Evolutionary conservation across 2,888 invertebrate species (phyloP), one percentile per base, ranked within the genome.

Genomic region (Volucella bombylans): DNA sequence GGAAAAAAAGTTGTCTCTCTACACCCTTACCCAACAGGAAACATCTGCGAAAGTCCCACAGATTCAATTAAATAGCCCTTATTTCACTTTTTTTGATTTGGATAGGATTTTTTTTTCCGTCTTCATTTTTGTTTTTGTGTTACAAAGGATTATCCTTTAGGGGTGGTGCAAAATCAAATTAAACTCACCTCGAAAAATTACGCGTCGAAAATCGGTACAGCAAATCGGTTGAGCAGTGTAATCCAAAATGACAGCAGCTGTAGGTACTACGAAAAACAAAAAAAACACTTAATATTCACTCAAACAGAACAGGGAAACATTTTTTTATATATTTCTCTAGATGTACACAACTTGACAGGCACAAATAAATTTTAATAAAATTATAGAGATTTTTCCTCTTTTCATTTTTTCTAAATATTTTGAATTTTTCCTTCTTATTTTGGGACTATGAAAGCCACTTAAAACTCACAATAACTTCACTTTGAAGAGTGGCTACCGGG

Each of bases 61-160:
- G 71, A 79, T 74, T 79, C 57, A 83, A 79, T 83, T 69, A 73
- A 82, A 72, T 62, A 14, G 57, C 52, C 65, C 68, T 77, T 38
- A 39, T 65, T 39, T 71, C 47, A 38, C 31, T 61, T 2, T 38
- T 43, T 15, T 38, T 15, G 14, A 14, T 52, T 55, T 43, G 31
- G 18, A 23, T 23, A 23, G 18, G 2, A 3, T 23, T 23, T 73
- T 73, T 68, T 52, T 38, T 49, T 55, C 38, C 11, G 14, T 14
- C 43, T 1, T 64, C 9, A 8, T 39, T 50, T 9, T 11, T 31
- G 31, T 31, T 31, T 31, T 31, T 31, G 31, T 31, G 31, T 31
- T 10, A 11, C 41, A 8, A 54, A 18, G 54, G 52, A 71, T 67
- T 57, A 78, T 71, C 78, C 69, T 43, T 55, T 54, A 57, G 45